phyloP scores from a whole-genome alignment of 2,797 vertebrate species.

The Xyrichtys novacula region DNA sequence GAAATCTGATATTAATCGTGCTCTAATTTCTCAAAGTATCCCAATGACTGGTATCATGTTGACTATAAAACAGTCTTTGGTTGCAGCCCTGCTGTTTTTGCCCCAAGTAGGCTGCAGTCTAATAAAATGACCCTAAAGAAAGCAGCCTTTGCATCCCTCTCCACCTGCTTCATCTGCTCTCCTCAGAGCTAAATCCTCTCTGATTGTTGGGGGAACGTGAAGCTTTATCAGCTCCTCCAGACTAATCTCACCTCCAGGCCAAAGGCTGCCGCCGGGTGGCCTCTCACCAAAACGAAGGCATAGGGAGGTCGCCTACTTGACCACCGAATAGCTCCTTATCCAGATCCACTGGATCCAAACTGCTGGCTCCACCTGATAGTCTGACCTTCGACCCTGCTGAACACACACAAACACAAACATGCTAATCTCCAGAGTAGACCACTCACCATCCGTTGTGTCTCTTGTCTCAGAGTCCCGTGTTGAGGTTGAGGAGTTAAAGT shows the following conservation, averaged over 20 bases:
- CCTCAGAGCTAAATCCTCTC: conserved; percentile 51
- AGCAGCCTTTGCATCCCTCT: conserved; percentile 28
- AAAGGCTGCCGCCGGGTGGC: conserved; percentile 52
- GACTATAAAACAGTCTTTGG: too few species aligned
- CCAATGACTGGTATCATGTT: too few species aligned
- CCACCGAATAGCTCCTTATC: conserved; percentile 63
- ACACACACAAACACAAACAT: conserved; percentile 44
- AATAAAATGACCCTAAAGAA: conserved; percentile 22
- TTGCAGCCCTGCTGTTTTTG: conserved; percentile 9
- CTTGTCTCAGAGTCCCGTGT: conserved; percentile 26
- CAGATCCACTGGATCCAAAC: conserved; percentile 46
- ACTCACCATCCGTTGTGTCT: conserved; percentile 30
- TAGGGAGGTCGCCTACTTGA: conserved; percentile 85
- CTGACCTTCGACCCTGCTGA: conserved; percentile 58
- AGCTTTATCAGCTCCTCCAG: conserved; percentile 71
- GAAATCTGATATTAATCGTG: too few species aligned
- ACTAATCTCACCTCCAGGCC: conserved; percentile 70
- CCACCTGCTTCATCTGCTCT: conserved; percentile 59
- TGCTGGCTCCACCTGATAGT: conserved; percentile 72
- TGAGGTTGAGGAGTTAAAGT: conserved; percentile 9
- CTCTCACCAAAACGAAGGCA: conserved; percentile 87
- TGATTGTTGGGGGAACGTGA: conserved; percentile 53
- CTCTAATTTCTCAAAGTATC: too few species aligned
- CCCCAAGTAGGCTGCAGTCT: conserved; percentile 28
- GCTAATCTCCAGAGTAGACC: conserved; percentile 64